phyloP scores from a whole-genome alignment of 1,140 invertebrate genomes.

The Metaphire vulgaris region DNA sequence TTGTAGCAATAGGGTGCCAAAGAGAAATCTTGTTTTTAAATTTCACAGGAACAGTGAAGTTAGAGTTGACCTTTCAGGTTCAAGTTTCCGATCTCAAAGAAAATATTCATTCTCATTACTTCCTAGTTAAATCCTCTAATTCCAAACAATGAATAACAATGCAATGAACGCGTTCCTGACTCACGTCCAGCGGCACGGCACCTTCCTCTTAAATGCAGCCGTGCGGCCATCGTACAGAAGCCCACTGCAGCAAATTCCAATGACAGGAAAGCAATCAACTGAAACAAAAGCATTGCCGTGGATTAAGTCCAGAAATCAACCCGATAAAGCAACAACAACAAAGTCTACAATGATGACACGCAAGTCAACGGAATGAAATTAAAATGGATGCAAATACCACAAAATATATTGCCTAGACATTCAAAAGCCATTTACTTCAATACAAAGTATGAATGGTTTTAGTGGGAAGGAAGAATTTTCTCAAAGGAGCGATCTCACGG shows the following conservation, averaged over 20 bases:
- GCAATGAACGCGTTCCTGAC: conserved; percentile 52
- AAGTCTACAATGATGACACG: background rate
- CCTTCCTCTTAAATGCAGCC: conserved; percentile 64
- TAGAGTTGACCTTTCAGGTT: too few species aligned
- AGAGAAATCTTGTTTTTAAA: too few species aligned
- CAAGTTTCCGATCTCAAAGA: conserved; percentile 1
- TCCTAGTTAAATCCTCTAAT: too few species aligned
- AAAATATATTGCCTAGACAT: background rate
- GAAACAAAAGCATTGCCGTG: conserved; percentile 46
- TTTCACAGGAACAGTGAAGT: too few species aligned
- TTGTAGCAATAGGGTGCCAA: too few species aligned
- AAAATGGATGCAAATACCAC: background rate
- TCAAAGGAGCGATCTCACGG: too few species aligned
- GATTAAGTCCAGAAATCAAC: conserved; percentile 17
- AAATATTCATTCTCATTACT: background rate
- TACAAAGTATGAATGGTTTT: background rate
- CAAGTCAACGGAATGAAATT: background rate
- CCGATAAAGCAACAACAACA: conserved; percentile 15
- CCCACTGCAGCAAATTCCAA: conserved; percentile 73
- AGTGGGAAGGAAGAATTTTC: too few species aligned
- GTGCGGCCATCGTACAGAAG: conserved; percentile 63
- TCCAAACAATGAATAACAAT: conserved; percentile 13
- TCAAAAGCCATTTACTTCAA: background rate
- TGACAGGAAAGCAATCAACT: conserved; percentile 75
- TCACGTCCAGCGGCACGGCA: conserved; percentile 89